Percentiles rank a stretch among this genome's conserved stretches.
These are phyloP conservation scores for Callopanchax toddi DNA, from an alignment of 2,113 vertebrate species.

Conservation along the genomic window DNA sequence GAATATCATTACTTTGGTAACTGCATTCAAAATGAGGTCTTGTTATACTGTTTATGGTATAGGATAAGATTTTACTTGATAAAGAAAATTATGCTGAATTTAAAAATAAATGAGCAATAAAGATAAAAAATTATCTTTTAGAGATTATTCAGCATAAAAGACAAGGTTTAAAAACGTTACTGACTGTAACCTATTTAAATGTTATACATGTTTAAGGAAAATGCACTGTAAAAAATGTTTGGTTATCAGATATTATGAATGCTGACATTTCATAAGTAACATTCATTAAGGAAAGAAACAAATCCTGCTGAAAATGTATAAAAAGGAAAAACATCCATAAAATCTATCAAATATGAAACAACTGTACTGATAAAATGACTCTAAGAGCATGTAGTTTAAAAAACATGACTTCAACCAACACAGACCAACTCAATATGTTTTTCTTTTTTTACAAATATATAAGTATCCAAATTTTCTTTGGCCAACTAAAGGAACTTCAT, in stretches of 20 bases:
- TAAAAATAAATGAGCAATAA: too few species aligned
- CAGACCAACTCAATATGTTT: too few species aligned
- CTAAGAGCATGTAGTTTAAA: too few species aligned
- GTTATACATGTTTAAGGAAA: constrained; percentile 40
- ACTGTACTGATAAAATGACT: neutral
- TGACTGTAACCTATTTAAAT: constrained; percentile 5
- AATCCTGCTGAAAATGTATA: constrained; percentile 8
- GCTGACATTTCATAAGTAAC: constrained; percentile 19
- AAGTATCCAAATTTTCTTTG: too few species aligned
- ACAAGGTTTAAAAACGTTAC: too few species aligned
- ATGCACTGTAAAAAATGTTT: constrained; percentile 23
- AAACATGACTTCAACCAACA: too few species aligned
- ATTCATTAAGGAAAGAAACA: constrained; percentile 16
- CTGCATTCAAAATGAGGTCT: neutral
- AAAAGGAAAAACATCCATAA: constrained; percentile 12
- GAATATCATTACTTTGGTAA: constrained; percentile 13
- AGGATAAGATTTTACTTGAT: too few species aligned
- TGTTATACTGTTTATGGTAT: neutral
- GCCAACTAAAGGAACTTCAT: neutral
- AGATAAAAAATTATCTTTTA: too few species aligned
- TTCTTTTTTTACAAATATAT: too few species aligned
- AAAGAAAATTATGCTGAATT: too few species aligned
- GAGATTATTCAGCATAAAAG: too few species aligned
- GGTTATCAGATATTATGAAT: constrained; percentile 25
- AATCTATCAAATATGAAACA: constrained; percentile 18